Evolutionary conservation across 2,888 invertebrate genomes (phyloP), one percentile per base, ranked within the genome.

Genomic region (Caenorhabditis parvicauda): DNA sequence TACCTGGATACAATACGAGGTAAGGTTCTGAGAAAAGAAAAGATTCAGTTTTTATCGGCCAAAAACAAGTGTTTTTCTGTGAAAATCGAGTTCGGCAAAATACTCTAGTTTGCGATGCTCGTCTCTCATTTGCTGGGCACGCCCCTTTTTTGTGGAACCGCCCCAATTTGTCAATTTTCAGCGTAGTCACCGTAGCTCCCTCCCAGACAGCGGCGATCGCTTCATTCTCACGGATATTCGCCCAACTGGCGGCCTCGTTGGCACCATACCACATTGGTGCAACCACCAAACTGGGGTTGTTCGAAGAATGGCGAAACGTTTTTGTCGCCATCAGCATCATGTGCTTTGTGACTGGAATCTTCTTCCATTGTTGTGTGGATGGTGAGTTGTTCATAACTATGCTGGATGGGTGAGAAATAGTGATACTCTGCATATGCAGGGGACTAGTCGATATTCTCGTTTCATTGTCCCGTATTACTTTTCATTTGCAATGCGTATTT

Each of bases 1-100:
- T 79, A 17, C 79, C 79, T 14, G 79, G 79, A 19, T 79, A 80
- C 63, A 79, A 74, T 41, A 79, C 79, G 14, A 76, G 71, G 70
- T 70, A 21, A 14, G 22, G 14, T 22, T 45, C 45, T 6, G 19
- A 21, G 5, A 19, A 43, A 19, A 41, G 46, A 46, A 21, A 48
- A 9, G 55, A 39, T n/a, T n/a, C n/a, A n/a, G n/a, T n/a, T n/a
- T n/a, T n/a, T n/a, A n/a, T n/a, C n/a, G n/a, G n/a, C n/a, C n/a
- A n/a, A n/a, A n/a, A n/a, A n/a, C n/a, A n/a, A n/a, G n/a, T n/a
- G n/a, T n/a, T n/a, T n/a, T n/a, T n/a, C n/a, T n/a, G n/a, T n/a
- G n/a, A n/a, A n/a, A n/a, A n/a, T n/a, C n/a, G n/a, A n/a, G n/a
- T n/a, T n/a, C n/a, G n/a, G n/a, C n/a, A n/a, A n/a, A n/a, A n/a